These are phyloP conservation scores for Pogonocichla stellata DNA, from an alignment of 2,113 vertebrate genomes.

Conservation along the genomic window DNA sequence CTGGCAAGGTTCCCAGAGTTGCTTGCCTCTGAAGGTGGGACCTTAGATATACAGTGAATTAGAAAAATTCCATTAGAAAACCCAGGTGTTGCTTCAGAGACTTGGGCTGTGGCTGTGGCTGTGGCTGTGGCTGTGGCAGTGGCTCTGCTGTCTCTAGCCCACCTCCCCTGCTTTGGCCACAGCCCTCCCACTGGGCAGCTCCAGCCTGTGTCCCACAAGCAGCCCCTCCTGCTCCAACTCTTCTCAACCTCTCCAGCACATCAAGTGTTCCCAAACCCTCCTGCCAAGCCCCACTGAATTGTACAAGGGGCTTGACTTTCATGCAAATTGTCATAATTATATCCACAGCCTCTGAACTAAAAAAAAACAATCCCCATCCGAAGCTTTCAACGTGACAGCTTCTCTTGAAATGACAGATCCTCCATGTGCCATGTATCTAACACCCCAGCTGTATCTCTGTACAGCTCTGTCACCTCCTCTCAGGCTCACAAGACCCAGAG, in stretches of 20 bases:
- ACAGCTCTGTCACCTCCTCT: conserved; percentile 46
- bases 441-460: conserved; percentile 50
- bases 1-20: background rate
- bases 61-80: background rate
- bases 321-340: conserved; percentile 10
- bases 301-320: background rate
- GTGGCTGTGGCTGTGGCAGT: background rate
- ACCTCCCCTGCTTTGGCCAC: background rate
- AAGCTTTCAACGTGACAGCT: conserved; percentile 38
- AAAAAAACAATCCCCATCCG: background rate
- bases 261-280: background rate
- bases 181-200: background rate
- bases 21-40: background rate
- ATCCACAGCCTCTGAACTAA: conserved; percentile 13
- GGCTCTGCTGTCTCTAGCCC: background rate
- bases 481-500: conserved; percentile 41
- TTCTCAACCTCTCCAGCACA: accelerated
- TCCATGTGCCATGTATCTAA: conserved; percentile 11
- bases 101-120: accelerated
- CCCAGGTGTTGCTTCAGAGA: background rate
- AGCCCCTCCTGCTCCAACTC: background rate
- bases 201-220: background rate
- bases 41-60: background rate
- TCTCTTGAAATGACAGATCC: conserved; percentile 20
- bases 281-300: background rate